These are phyloP conservation scores for Alosa alosa DNA, from an alignment of 2,113 vertebrate genomes.

Conservation along the genomic window DNA sequence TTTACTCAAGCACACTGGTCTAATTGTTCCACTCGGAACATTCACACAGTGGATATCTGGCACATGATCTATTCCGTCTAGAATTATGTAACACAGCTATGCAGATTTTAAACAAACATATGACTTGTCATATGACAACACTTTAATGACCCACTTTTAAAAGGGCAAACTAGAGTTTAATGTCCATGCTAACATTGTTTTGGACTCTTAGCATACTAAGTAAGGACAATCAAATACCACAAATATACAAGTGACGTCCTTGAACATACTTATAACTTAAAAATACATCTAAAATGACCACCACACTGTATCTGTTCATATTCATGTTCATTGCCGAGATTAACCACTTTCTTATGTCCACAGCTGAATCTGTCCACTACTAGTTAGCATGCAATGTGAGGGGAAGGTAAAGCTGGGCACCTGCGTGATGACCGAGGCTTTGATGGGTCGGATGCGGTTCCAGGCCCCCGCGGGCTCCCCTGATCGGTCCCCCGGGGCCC, in stretches of 20 bases:
- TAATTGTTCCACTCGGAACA: neutral
- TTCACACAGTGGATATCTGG: neutral
- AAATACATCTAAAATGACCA: neutral
- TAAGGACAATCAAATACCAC: neutral
- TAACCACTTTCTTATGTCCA: neutral
- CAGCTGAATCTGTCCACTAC: neutral
- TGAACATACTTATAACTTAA: neutral
- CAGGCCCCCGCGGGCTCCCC: constrained; percentile 65
- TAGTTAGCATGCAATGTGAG: neutral
- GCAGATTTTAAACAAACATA: neutral
- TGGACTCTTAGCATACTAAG: neutral
- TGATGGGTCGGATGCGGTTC: constrained; percentile 75
- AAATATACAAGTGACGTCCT: too few species aligned
- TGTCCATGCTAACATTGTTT: neutral
- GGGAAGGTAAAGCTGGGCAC: constrained; percentile 44
- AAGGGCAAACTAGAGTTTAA: neutral
- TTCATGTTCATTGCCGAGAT: neutral
- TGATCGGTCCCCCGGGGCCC: constrained; percentile 67
- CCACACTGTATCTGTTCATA: neutral
- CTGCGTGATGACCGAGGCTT: constrained; percentile 77
- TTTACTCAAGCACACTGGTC: neutral
- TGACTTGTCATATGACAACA: neutral
- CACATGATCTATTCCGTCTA: neutral
- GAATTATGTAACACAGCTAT: neutral
- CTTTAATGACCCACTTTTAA: neutral